These are phyloP conservation scores for Parauchenoglanis punctatus DNA, from an alignment of 2,797 vertebrate genomes.

Conservation along the genomic window DNA sequence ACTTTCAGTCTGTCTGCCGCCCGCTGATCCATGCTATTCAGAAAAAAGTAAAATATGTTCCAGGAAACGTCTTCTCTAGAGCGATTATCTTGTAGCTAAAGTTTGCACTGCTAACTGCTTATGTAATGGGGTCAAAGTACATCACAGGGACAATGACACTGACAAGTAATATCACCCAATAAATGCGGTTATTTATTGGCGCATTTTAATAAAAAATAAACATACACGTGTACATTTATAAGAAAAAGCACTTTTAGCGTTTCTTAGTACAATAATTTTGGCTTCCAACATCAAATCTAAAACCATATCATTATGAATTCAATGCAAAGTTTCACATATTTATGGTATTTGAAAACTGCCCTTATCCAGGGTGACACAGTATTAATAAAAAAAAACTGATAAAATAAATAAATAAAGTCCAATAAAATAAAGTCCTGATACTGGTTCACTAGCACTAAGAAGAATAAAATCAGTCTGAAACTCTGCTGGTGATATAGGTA, in stretches of 20 bases:
- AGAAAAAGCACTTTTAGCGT: not conserved
- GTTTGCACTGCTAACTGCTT: not conserved
- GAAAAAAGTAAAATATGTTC: not conserved
- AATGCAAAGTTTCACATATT: not conserved
- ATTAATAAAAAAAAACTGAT: too few species aligned
- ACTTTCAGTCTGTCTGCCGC: conserved; percentile 70
- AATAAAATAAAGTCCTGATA: too few species aligned
- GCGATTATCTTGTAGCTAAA: not conserved
- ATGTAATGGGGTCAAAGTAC: conserved; percentile 42
- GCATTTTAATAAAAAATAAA: not conserved
- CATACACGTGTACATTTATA: not conserved
- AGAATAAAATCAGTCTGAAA: too few species aligned
- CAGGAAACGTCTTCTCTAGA: not conserved
- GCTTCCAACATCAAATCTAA: not conserved
- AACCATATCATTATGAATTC: not conserved
- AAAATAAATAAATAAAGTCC: too few species aligned
- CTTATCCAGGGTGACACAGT: too few species aligned
- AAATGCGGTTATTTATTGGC: not conserved
- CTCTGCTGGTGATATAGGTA: too few species aligned
- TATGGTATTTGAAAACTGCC: too few species aligned
- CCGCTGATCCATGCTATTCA: conserved; percentile 68
- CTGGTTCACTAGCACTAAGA: too few species aligned
- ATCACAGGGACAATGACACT: not conserved
- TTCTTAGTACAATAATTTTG: not conserved
- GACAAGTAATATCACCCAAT: not conserved